phyloP scores from a whole-genome alignment of 2,113 vertebrate genomes.

The Misgurnus anguillicaudatus region DNA sequence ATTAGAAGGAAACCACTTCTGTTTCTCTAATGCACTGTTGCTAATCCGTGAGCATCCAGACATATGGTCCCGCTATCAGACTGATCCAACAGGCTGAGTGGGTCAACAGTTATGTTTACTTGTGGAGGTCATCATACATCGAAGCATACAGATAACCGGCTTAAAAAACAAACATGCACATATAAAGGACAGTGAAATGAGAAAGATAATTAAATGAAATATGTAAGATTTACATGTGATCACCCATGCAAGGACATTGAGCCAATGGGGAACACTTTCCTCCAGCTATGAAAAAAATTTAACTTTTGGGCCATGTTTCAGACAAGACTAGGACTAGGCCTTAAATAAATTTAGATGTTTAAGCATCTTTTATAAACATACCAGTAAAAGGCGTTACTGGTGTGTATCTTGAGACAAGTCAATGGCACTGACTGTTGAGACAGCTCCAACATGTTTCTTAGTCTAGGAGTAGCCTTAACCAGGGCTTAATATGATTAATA shows the following conservation, averaged over 20 bases:
- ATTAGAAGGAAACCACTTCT: conserved; percentile 52
- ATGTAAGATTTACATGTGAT: not conserved
- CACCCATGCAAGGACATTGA: not conserved
- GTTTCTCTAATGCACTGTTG: conserved; percentile 32
- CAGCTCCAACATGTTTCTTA: too few species aligned
- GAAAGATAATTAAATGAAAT: conserved; percentile 1
- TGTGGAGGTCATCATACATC: conserved; percentile 11
- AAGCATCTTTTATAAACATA: too few species aligned
- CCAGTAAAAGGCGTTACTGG: too few species aligned
- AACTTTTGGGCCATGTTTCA: too few species aligned
- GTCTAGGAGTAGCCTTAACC: too few species aligned
- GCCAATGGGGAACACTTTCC: too few species aligned
- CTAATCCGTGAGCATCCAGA: conserved; percentile 30
- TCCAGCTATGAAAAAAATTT: too few species aligned
- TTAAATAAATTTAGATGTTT: too few species aligned
- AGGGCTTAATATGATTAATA: too few species aligned
- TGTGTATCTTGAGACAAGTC: too few species aligned
- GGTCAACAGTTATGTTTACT: conserved; percentile 10
- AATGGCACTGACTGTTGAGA: too few species aligned
- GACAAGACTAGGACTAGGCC: too few species aligned
- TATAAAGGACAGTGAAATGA: not conserved
- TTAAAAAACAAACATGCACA: not conserved
- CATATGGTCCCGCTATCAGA: conserved; percentile 14
- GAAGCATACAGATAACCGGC: not conserved
- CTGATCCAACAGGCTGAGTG: not conserved